A percentile compares a stretch with the other conserved stretches of the same genome.
Evolutionary conservation across 2,797 vertebrate genomes (phyloP).

Genomic region (Bradypodion ventrale): DNA sequence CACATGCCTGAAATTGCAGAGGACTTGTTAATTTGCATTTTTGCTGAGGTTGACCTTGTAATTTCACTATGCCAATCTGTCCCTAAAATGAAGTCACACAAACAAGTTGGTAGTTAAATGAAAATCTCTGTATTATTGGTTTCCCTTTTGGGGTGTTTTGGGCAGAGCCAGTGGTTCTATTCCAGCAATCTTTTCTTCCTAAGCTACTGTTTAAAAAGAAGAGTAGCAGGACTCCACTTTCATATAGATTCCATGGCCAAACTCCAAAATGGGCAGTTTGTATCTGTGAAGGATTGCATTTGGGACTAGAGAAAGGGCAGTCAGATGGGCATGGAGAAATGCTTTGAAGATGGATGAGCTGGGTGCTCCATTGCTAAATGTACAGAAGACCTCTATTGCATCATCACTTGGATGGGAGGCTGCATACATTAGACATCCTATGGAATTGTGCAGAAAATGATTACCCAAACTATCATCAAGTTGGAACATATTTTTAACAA

Average conservation of each 20-base stretch:
- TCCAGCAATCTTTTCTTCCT: neutral
- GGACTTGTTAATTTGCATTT: neutral
- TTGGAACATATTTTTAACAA: too few relatives aligned
- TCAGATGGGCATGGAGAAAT: neutral
- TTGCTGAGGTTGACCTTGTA: conserved; percentile 11
- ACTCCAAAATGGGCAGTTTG: neutral
- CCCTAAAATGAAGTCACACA: neutral
- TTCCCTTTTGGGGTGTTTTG: neutral
- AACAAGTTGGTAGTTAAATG: conserved; percentile 1
- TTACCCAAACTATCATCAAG: neutral
- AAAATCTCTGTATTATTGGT: neutral
- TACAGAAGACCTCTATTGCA: neutral
- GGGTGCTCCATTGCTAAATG: neutral
- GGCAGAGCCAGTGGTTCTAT: neutral
- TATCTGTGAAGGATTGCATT: neutral
- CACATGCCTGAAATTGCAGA: neutral
- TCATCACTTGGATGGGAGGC: neutral
- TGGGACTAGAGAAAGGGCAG: neutral
- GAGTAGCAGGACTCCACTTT: too few relatives aligned
- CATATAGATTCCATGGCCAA: neutral
- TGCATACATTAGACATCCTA: too few relatives aligned
- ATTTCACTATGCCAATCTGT: neutral
- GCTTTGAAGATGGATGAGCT: neutral
- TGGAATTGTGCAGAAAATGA: neutral
- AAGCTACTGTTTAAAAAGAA: too few relatives aligned